phyloP scores from a whole-genome alignment of 2,888 invertebrate genomes.

The Ypsolopha scabrella region DNA sequence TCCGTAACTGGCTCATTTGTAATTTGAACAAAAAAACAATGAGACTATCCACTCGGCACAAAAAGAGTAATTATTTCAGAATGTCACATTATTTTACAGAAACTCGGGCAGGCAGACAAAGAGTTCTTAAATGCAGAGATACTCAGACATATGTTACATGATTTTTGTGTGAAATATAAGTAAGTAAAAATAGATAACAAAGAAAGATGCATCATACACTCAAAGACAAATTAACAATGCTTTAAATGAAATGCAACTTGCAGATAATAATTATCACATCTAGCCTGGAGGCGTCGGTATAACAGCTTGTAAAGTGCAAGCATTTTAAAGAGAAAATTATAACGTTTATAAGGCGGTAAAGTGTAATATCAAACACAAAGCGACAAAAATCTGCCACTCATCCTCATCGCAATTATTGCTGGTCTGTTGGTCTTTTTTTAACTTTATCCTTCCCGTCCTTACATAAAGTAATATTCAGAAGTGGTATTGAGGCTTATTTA shows the following conservation, averaged over 20 bases:
- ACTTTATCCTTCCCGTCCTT: too few species aligned
- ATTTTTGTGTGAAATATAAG: too few species aligned
- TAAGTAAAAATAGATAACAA: too few species aligned
- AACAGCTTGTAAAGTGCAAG: neutral
- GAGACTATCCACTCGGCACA: conserved; percentile 13
- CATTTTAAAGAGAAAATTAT: neutral
- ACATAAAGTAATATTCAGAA: too few species aligned
- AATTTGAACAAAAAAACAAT: conserved; percentile 18
- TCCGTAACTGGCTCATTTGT: conserved; percentile 13
- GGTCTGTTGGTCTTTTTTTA: too few species aligned
- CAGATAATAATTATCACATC: too few species aligned
- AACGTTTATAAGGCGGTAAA: neutral
- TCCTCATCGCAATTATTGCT: neutral
- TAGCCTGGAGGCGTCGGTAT: too few species aligned
- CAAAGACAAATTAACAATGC: too few species aligned
- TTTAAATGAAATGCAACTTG: too few species aligned
- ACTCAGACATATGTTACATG: too few species aligned
- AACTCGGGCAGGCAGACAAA: conserved; percentile 11
- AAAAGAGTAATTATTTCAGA: conserved; percentile 30
- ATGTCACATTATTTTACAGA: conserved; percentile 33
- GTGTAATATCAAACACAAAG: neutral
- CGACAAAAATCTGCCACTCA: conserved; percentile 1
- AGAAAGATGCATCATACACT: too few species aligned
- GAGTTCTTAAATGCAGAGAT: conserved; percentile 9
- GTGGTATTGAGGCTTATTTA: too few species aligned